Base-by-base conservation (phyloP, 2,797 vertebrate genomes). In the Pseudotriccus pelzelni region DNA sequence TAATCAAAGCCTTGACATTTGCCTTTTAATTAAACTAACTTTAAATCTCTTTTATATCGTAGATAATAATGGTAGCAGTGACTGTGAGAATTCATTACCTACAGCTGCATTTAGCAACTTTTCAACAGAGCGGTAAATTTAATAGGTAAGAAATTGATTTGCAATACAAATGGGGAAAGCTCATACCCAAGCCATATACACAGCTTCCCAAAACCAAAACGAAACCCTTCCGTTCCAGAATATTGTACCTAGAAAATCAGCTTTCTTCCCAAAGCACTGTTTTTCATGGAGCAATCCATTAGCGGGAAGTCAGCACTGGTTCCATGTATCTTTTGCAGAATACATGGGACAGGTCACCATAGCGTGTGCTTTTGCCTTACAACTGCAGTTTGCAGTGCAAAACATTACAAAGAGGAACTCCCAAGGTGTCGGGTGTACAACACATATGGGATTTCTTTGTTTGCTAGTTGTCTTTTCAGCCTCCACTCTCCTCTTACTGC, bases 361-460 rank as follows among this genome's bases (percentile, higher is more conserved):
- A 60, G 2, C 7, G 19, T 4, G 0, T 34, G 14, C 8, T 73
- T 86, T 25, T 63, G 44, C 47, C 25, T 66, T 70, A 39, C 12
- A n/a, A 1, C 20, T 84, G 36, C 5, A 1, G 4, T 77, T 73
- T 67, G 16, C 41, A 63, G n/a, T 34, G 64, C 47, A 46, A n/a
- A 63, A 46, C 59, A 27, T 67, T 47, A 34, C 5, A 77, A 46
- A 30, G 14, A 43, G 63, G 47, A 70, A 37, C 30, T 74, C 80
- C 46, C 41, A 68, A 2, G 17, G 5, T 19, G 39, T 24, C 73
- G 30, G 24, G 7, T 52, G 39, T 41, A 22, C 12, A 53, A 12
- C 23, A 39, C 4, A 0, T 6, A 4, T 0, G 22, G 37, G 22
- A 13, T 62, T 60, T 67, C 2, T 17, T 34, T 37, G 5, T 21